Percentiles rank a stretch among this genome's conserved stretches.
phyloP scores from a whole-genome alignment of 2,888 invertebrate species.

The Creontiades dilutus region DNA sequence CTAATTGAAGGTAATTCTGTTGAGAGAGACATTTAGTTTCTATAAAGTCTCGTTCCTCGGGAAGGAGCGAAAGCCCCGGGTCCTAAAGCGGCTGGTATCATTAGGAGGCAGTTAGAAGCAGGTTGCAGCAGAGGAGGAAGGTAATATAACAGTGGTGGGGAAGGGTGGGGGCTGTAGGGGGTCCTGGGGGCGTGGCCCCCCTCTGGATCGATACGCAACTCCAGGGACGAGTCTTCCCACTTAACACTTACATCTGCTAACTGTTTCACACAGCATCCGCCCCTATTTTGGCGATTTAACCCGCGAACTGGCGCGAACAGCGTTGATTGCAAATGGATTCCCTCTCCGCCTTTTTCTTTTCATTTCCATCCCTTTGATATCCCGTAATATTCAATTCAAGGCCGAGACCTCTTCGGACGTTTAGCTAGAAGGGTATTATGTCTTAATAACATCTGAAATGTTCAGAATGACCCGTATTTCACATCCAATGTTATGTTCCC shows the following conservation, averaged over 20 bases:
- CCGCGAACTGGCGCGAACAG: constrained; percentile 25
- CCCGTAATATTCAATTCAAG: no score
- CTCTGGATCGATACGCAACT: constrained; percentile 59
- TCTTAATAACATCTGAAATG: no score
- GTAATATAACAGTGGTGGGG: not conserved
- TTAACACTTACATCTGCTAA: constrained; percentile 68
- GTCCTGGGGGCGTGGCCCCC: constrained; percentile 67
- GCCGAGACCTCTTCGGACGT: no score
- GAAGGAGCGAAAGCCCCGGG: constrained; percentile 48
- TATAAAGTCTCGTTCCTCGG: constrained; percentile 64
- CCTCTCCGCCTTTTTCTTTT: not conserved
- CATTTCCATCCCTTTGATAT: not conserved
- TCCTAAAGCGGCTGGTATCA: constrained; percentile 62
- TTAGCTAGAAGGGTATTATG: no score
- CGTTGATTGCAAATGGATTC: constrained; percentile 59
- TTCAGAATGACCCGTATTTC: no score
- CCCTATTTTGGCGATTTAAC: constrained; percentile 28
- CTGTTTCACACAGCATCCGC: constrained; percentile 58
- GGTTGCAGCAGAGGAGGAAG: not conserved
- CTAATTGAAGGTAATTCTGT: constrained; percentile 70
- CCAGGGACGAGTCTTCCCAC: constrained; percentile 54
- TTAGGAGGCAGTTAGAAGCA: constrained; percentile 56
- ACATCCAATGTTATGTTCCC: no score
- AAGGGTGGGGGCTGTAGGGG: not conserved
- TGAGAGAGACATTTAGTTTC: constrained; percentile 69